Conservation (phyloP, 2,888 invertebrate genomes). For the Parnassius glacialis region DNA sequence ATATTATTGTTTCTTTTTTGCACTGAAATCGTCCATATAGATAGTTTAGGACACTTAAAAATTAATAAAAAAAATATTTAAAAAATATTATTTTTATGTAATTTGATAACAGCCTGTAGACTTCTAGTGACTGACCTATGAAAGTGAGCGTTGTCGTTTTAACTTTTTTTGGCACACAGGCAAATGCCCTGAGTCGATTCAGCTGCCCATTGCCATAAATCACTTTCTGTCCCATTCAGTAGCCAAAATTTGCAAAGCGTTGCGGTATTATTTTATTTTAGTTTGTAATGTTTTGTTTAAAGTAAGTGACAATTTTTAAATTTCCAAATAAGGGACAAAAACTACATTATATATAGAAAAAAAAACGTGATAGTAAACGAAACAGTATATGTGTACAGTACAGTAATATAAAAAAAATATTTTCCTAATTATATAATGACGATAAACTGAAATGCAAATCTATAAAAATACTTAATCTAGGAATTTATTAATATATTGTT, state of each 20-base stretch:
- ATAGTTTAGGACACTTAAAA: background rate
- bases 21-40: background rate
- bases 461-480: too few relatives aligned
- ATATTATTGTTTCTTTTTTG: too few relatives aligned
- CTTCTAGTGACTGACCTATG: constrained; percentile 50
- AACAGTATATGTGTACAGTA: too few relatives aligned
- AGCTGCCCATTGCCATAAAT: constrained; percentile 63
- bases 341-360: too few relatives aligned
- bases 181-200: constrained; percentile 45
- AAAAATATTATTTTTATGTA: background rate
- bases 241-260: constrained; percentile 39
- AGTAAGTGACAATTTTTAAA: background rate
- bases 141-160: constrained; percentile 55
- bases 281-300: constrained; percentile 15
- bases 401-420: too few relatives aligned
- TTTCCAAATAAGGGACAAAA: too few relatives aligned
- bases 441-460: too few relatives aligned
- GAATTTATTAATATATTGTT: too few relatives aligned
- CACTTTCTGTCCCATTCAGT: constrained; percentile 49
- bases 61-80: background rate
- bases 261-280: constrained; percentile 26
- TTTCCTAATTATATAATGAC: too few relatives aligned
- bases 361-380: too few relatives aligned
- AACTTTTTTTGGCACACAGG: constrained; percentile 36
- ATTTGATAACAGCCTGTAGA: constrained; percentile 33